Base-by-base conservation (phyloP, 1,140 invertebrate genomes). In the Drosophila parabipectinata region DNA sequence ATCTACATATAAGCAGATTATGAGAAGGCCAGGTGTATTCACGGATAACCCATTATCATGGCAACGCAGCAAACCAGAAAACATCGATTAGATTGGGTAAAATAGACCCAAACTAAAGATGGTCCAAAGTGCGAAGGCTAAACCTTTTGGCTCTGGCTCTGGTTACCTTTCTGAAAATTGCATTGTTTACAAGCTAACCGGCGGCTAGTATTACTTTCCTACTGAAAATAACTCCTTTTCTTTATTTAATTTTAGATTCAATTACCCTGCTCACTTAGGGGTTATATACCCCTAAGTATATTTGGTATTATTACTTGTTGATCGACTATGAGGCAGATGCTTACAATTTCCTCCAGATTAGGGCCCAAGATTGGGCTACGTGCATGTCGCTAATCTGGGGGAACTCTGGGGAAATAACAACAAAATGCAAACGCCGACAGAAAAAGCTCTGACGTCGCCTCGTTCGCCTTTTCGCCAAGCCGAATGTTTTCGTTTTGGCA, bases 401-500 rank as follows among this genome's bases (percentile, higher is more conserved):
- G 12, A 48, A 28, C 63, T 39, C 26, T 41, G 30, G 55, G 10
- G n/a, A 47, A 52, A 39, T 37, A 47, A 37, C 64, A 28, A 59
- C 37, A 15, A 72, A 72, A 59, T 72, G 68, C 68, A 72, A 45
- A 53, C 68, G 24, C 18, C 54, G 66, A 18, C 67, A 39, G 47
- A 41, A 58, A 72, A 53, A 72, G 68, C 68, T 72, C 68, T 72
- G 68, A 71, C 67, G 64, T 39, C 18, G 55, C 15, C 68, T 21
- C 53, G 47, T 47, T 24, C 53, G 45, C 18, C 26, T 69, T 21
- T 44, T 37, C 34, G 41, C 51, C 26, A 4, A 18, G 41, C 51
- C 67, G 55, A 83, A 71, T 81, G 77, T 87, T 87, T 84, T 87
- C 66, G 60, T 81, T 69, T 68, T 81, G 53, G 79, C 54, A 48